Percentiles rank a stretch among this genome's conserved stretches.
These are phyloP conservation scores for Bombus impatiens DNA, from an alignment of 1,140 invertebrate species.

Conservation along the genomic window DNA sequence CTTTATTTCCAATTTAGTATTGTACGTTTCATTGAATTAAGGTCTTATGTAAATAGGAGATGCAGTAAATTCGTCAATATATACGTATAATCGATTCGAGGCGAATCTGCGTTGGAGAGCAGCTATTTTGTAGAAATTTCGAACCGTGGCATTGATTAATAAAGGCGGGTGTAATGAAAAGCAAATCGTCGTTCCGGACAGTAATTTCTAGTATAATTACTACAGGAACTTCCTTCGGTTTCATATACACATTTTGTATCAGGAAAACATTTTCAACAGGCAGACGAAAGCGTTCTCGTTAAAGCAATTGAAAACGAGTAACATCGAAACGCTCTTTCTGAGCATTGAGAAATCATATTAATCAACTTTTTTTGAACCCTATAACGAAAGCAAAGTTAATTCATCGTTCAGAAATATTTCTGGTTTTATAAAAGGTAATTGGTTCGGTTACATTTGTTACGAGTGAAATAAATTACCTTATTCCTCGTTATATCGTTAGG, in stretches of 20 bases:
- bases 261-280: background rate
- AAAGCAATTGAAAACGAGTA: background rate
- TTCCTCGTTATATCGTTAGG: no score
- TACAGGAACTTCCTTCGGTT: slow-evolving; percentile 3
- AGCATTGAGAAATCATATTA: background rate
- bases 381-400: no score
- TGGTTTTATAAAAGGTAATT: no score
- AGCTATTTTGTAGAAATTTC: background rate
- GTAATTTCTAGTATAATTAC: background rate
- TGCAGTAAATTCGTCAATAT: background rate
- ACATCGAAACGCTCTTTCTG: background rate
- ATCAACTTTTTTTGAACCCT: no score
- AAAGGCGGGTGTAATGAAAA: background rate
- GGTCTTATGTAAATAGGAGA: no score
- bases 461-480: no score
- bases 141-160: background rate
- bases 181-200: slow-evolving; percentile 6
- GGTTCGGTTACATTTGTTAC: no score
- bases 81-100: no score
- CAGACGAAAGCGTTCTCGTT: slow-evolving; percentile 5
- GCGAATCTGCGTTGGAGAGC: background rate
- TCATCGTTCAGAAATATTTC: no score
- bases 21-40: background rate
- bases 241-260: background rate
- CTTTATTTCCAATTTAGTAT: background rate